These are phyloP conservation scores for Xanthia togata DNA, from an alignment of 2,888 invertebrate species.

Conservation along the genomic window DNA sequence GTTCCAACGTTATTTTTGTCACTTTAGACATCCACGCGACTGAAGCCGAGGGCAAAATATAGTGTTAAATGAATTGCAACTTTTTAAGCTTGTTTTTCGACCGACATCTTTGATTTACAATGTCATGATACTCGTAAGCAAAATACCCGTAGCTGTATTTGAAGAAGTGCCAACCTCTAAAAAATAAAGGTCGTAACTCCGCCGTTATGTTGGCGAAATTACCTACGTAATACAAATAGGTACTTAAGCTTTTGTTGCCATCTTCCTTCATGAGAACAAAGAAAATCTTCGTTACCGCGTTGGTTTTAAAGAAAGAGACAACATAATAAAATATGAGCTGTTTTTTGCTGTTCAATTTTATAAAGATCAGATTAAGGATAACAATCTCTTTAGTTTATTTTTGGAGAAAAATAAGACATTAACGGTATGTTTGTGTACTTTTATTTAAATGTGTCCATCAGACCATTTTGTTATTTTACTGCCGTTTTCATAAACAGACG, in stretches of 20 bases:
- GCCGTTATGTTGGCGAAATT: conserved; percentile 56
- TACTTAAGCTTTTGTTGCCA: conserved; percentile 55
- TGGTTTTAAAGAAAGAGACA: conserved; percentile 28
- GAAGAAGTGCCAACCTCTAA: conserved; percentile 65
- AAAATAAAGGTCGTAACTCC: conserved; percentile 59
- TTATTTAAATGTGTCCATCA: not conserved
- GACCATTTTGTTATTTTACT: not conserved
- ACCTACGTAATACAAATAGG: conserved; percentile 57
- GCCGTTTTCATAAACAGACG: not conserved
- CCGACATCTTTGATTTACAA: conserved; percentile 56
- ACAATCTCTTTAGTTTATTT: conserved; percentile 5
- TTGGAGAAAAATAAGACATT: not conserved
- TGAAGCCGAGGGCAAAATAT: not conserved
- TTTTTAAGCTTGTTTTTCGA: conserved; percentile 54
- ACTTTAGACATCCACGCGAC: no score
- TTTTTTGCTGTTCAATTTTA: conserved; percentile 16
- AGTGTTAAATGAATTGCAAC: conserved; percentile 15
- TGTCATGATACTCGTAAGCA: conserved; percentile 61
- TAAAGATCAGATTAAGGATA: conserved; percentile 15
- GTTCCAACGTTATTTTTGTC: not conserved
- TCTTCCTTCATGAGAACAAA: conserved; percentile 47
- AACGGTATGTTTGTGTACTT: not conserved
- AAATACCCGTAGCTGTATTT: conserved; percentile 58
- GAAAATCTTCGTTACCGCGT: conserved; percentile 37
- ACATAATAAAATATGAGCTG: conserved; percentile 23